A percentile compares a stretch with the other conserved stretches of the same genome.
Evolutionary conservation across 2,113 vertebrate species (phyloP).

Genomic region (Malurus elegans): DNA sequence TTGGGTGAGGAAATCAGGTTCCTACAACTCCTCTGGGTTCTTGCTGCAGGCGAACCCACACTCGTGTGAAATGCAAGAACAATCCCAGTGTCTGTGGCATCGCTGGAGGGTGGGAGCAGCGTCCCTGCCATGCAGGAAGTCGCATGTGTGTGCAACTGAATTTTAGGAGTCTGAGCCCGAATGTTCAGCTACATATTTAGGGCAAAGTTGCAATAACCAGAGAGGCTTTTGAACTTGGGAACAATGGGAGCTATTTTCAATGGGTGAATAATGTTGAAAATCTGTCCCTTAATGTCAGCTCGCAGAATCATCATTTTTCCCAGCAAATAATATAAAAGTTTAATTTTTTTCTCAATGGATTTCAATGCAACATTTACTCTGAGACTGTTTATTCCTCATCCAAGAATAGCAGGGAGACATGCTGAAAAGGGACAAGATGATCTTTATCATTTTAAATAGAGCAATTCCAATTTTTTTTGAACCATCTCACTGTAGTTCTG

Average conservation of each 20-base stretch:
- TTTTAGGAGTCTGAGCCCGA: slow-evolving; percentile 1
- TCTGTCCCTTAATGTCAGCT: slow-evolving; percentile 54
- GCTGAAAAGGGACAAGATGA: slow-evolving; percentile 19
- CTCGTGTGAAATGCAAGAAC: neutral
- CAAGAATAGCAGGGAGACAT: slow-evolving; percentile 41
- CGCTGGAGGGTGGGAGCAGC: neutral
- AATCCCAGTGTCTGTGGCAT: neutral
- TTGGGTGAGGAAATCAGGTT: neutral
- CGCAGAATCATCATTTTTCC: slow-evolving; percentile 25
- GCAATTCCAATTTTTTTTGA: neutral
- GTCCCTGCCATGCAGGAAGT: neutral
- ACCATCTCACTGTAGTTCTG: neutral
- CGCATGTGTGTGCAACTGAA: neutral
- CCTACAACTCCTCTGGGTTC: neutral
- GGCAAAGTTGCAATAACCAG: slow-evolving; percentile 45
- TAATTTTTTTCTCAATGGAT: slow-evolving; percentile 39
- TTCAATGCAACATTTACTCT: slow-evolving; percentile 47
- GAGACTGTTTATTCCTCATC: slow-evolving; percentile 21
- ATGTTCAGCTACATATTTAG: slow-evolving; percentile 44
- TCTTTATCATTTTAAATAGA: slow-evolving; percentile 41
- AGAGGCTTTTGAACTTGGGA: slow-evolving; percentile 72
- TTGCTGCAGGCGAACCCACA: neutral
- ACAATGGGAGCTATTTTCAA: slow-evolving; percentile 75
- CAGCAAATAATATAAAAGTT: slow-evolving; percentile 51
- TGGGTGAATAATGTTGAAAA: slow-evolving; percentile 62